Percentiles rank a stretch among this genome's conserved stretches.
These are phyloP conservation scores for Cepaea nemoralis DNA, from an alignment of 1,140 invertebrate species.

Conservation along the genomic window DNA sequence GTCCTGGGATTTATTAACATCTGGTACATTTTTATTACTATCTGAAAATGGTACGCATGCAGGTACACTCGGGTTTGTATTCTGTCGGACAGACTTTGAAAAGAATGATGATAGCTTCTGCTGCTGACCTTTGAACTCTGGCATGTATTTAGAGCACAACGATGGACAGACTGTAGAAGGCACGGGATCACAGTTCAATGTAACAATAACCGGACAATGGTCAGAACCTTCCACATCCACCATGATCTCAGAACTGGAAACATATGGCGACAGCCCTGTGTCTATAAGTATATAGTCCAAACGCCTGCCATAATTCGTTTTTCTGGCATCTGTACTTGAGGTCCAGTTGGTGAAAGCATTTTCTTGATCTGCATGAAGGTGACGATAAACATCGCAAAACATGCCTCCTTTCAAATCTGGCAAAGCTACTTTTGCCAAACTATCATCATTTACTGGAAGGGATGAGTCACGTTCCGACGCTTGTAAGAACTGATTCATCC, in stretches of 20 bases:
- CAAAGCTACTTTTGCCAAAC: slow-evolving; percentile 45
- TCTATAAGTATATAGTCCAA: slow-evolving; percentile 76
- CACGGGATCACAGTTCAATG: slow-evolving; percentile 63
- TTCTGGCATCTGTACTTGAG: slow-evolving; percentile 72
- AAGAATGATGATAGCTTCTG: slow-evolving; percentile 73
- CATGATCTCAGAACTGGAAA: slow-evolving; percentile 71
- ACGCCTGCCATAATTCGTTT: slow-evolving; percentile 76
- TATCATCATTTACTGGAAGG: slow-evolving; percentile 45
- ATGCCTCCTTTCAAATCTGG: slow-evolving; percentile 53
- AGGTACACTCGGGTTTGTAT: not conserved
- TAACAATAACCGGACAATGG: slow-evolving; percentile 75
- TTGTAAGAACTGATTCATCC: slow-evolving; percentile 70
- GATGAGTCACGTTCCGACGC: slow-evolving; percentile 53
- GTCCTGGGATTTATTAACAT: not conserved
- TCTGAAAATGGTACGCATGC: not conserved
- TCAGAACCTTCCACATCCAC: slow-evolving; percentile 76
- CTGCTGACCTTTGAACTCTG: slow-evolving; percentile 75
- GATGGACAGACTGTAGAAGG: slow-evolving; percentile 67
- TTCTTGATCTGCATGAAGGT: slow-evolving; percentile 72
- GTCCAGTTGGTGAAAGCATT: slow-evolving; percentile 76
- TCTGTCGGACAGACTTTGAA: slow-evolving; percentile 38
- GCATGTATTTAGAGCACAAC: slow-evolving; percentile 74
- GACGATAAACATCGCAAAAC: slow-evolving; percentile 75
- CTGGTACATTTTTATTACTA: not conserved
- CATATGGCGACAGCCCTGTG: slow-evolving; percentile 60